Percentiles rank a stretch among this genome's conserved stretches.
Evolutionary conservation across 2,888 invertebrate genomes (phyloP).

Genomic region (Amorpha juglandis): DNA sequence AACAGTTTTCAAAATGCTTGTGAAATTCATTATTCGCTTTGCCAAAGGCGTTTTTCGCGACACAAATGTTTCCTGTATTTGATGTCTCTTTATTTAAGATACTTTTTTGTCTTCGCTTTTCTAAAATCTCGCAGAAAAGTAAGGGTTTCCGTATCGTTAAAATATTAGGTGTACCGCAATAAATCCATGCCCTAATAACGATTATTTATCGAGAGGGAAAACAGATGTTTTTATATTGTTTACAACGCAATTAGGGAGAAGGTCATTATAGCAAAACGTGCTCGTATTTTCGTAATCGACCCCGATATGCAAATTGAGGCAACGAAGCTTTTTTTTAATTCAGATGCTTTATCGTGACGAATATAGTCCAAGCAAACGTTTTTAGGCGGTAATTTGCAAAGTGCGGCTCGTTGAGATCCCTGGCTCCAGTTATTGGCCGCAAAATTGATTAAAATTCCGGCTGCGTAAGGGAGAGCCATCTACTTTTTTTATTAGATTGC

Average conservation of each 20-base stretch:
- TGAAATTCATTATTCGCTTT: conserved; percentile 59
- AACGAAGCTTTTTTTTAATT: conserved; percentile 59
- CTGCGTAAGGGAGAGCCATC: conserved; percentile 67
- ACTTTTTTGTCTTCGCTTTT: conserved; percentile 45
- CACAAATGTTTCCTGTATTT: conserved; percentile 49
- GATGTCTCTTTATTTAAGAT: conserved; percentile 45
- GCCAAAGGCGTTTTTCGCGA: conserved; percentile 44
- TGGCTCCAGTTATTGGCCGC: conserved; percentile 70
- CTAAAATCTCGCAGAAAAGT: conserved; percentile 38
- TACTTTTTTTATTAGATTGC: conserved; percentile 72
- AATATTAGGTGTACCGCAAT: conserved; percentile 37
- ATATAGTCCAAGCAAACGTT: conserved; percentile 61
- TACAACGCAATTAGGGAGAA: conserved; percentile 38
- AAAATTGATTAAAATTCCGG: conserved; percentile 80
- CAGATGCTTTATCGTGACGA: conserved; percentile 59
- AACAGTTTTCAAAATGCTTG: conserved; percentile 59
- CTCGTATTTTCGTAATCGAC: conserved; percentile 46
- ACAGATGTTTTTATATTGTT: conserved; percentile 40
- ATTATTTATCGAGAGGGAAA: conserved; percentile 42
- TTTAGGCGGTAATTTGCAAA: conserved; percentile 73
- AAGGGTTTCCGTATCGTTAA: conserved; percentile 36
- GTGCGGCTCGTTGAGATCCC: conserved; percentile 55
- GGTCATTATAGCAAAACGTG: conserved; percentile 29
- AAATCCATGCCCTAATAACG: conserved; percentile 40
- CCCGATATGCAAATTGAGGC: conserved; percentile 54